Percentiles rank a stretch among this genome's conserved stretches.
phyloP scores from a whole-genome alignment of 2,888 invertebrate species.

The Meganola albula region DNA sequence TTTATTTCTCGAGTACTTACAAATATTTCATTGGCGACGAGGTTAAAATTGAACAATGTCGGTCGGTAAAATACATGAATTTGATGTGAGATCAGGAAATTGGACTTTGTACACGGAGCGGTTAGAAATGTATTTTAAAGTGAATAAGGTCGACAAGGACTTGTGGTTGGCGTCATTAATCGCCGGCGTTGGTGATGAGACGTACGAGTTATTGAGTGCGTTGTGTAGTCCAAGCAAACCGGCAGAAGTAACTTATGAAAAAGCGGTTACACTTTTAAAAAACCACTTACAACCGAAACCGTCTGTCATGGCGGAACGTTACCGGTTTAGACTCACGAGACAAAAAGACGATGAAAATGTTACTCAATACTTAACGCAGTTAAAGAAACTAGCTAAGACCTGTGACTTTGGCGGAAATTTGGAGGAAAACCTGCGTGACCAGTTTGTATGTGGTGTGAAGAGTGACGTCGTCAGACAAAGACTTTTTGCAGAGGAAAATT shows the following conservation, averaged over 20 bases:
- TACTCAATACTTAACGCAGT: too few relatives aligned
- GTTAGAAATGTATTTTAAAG: constrained; percentile 3
- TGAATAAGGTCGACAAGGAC: background rate
- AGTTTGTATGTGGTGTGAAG: background rate
- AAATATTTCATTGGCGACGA: too few relatives aligned
- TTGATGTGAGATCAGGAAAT: too few relatives aligned
- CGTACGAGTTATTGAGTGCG: background rate
- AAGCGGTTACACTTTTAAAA: background rate
- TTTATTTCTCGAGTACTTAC: too few relatives aligned
- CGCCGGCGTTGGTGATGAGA: background rate
- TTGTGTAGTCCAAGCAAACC: background rate
- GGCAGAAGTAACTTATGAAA: background rate
- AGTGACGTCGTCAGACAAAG: constrained; percentile 2
- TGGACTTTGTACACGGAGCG: too few relatives aligned
- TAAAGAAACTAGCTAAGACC: too few relatives aligned
- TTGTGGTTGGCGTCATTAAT: background rate
- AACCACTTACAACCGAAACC: background rate
- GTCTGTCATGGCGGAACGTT: background rate
- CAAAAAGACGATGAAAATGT: too few relatives aligned
- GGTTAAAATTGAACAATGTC: too few relatives aligned
- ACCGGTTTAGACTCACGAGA: background rate
- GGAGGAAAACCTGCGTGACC: background rate
- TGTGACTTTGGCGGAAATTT: too few relatives aligned
- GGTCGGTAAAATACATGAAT: too few relatives aligned
- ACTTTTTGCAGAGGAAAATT: constrained; percentile 1